Percentiles rank a stretch among this genome's conserved stretches.
These are phyloP conservation scores for Campylomormyrus numenius DNA, from an alignment of 2,113 vertebrate genomes.

Conservation along the genomic window DNA sequence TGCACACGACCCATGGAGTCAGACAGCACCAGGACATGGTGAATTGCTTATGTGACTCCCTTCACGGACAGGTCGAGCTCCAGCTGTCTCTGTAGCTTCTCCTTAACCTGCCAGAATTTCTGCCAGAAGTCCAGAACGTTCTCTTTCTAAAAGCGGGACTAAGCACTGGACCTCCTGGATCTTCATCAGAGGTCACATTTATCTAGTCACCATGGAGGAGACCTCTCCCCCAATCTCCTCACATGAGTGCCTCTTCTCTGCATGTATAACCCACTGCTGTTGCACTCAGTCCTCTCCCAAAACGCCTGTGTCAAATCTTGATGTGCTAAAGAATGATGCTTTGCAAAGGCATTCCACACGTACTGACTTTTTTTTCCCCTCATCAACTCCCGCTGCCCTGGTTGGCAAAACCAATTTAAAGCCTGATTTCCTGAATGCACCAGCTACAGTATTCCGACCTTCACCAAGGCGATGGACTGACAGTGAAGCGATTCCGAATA, in stretches of 20 bases:
- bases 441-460: conserved; percentile 9
- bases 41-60: background rate
- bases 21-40: background rate
- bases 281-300: background rate
- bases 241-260: background rate
- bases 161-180: background rate
- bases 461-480: conserved; percentile 6
- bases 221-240: background rate
- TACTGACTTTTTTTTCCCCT: background rate
- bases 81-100: background rate
- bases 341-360: background rate
- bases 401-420: conserved; percentile 25
- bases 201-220: background rate
- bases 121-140: background rate
- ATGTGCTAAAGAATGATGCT: background rate
- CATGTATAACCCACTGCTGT: background rate
- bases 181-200: background rate
- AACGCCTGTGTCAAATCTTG: background rate
- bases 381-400: background rate
- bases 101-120: background rate
- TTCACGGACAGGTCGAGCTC: background rate
- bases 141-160: background rate
- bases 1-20: background rate
- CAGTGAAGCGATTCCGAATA: conserved; percentile 14
- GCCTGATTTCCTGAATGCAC: background rate